These are phyloP conservation scores for Puntigrus tetrazona DNA, from an alignment of 2,113 vertebrate species.

Conservation along the genomic window DNA sequence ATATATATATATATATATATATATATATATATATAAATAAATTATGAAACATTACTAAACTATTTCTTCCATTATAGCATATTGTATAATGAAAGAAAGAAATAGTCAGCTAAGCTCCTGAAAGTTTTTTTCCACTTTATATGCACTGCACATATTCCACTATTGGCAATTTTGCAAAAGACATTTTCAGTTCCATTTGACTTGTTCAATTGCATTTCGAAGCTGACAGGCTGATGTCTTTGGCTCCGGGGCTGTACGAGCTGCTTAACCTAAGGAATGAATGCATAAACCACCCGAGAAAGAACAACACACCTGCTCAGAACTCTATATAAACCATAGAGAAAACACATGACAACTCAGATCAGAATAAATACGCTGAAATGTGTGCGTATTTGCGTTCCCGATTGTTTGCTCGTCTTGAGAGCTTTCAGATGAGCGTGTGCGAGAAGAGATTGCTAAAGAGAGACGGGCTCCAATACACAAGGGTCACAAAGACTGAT, in stretches of 20 bases:
- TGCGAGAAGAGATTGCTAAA: constrained; percentile 30
- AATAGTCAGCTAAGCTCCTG: neutral
- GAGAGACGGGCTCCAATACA: constrained; percentile 10
- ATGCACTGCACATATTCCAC: neutral
- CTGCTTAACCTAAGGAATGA: constrained; percentile 3
- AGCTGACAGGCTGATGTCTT: constrained; percentile 15
- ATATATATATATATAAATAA: neutral
- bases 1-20: too few relatives aligned
- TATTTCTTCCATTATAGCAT: neutral
- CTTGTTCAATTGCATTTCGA: neutral
- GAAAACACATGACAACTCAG: neutral
- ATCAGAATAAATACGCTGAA: neutral
- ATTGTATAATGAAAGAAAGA: too few relatives aligned
- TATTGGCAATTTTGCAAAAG: constrained; percentile 1
- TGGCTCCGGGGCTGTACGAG: neutral
- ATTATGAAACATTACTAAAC: neutral
- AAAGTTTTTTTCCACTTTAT: neutral
- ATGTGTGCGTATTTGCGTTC: neutral
- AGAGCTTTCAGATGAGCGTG: constrained; percentile 15
- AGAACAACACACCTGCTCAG: constrained; percentile 9
- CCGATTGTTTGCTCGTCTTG: neutral
- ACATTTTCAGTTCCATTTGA: constrained; percentile 1
- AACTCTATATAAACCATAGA: constrained; percentile 1
- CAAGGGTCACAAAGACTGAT: constrained; percentile 28
- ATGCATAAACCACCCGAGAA: neutral